Evolutionary conservation across 1,140 invertebrate genomes (phyloP), one percentile per base, ranked within the genome.

Genomic region (Adoxophyes honmai): DNA sequence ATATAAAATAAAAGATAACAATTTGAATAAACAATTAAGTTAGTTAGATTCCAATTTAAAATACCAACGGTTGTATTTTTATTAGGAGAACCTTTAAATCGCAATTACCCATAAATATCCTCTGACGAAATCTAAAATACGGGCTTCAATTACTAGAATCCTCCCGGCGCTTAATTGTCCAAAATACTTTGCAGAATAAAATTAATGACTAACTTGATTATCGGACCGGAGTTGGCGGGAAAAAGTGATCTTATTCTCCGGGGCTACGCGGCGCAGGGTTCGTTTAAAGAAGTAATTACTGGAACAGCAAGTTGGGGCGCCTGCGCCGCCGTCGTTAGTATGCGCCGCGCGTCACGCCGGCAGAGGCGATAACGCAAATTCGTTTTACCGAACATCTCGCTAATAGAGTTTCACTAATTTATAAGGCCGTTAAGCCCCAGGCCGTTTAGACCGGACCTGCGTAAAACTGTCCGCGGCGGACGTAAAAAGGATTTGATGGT

Each of bases 401-500:
- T 88, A 88, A 88, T 88, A 88, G 86, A 88, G 86, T 88, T 88
- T 86, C 81, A 79, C 81, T 88, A 88, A 88, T 88, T 88, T 88
- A 86, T 88, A 86, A 84, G 81, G 64, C 74, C 68, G 75, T 83
- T 81, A 85, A 85, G 81, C 82, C 78, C 37, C 71, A 68, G 62
- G 75, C 35, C 37, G 37, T 52, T 52, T 67, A 77, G 60, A 73
- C 78, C 74, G 75, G 64, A 70, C 70, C 70, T 68, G 70, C 73
- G 77, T 79, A 84, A 81, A 86, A 83, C 76, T 82, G 81, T 85
- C 80, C 85, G 78, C 73, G 68, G 61, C 62, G 62, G 61, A 81
- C 73, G 75, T 78, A 86, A 88, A 85, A 84, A 81, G 81, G 81
- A 85, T 88, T 84, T 85, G 72, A 84, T 75, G 70, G 68, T 72